Evolutionary conservation across 2,797 vertebrate species (phyloP), one percentile per base, ranked within the genome.

Genomic region (Molossus molossus): DNA sequence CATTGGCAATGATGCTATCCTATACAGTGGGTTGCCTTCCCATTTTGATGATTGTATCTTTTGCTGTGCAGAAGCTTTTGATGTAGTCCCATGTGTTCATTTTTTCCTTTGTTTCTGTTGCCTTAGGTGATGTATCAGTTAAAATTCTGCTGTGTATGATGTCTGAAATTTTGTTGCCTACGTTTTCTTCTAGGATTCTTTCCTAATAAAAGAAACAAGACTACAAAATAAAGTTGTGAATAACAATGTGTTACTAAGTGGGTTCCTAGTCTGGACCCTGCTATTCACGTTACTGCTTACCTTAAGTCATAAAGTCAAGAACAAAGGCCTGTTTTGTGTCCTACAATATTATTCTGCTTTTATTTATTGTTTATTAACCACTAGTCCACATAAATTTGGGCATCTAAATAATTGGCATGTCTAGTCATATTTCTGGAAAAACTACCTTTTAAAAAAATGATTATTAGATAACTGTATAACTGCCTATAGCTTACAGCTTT

Each of bases 381-480:
- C 29, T 73, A 75, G 18, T 48, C 53, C 62, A n/a, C 50, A 18
- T 21, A 14, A 80, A 82, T 57, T 58, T 77, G 76, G 33, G 2
- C 37, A 76, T 53, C 33, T 60, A 79, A 76, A 67, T 60, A 90
- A 69, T 33, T 58, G 33, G 9, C 60, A 72, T 77, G 58, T n/a
- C 25, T 76, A 62, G 27, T 62, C 45, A 13, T 27, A 94, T 85
- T 94, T 80, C 50, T 79, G 79, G 62, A 87, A 95, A 75, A 81
- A 27, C 13, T 75, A 80, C n/a, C 40, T 64, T 55, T 88, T 57
- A 60, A 80, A 48, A 48, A 92, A 94, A 48, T 6, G 25, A 40
- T 76, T 45, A 45, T 62, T 65, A 60, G 33, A 25, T 85, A 89
- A 81, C 29, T 55, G 7, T 79, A 29, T 77, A 69, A 80, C 13